Evolutionary conservation across 92 coral and sea anemone species (phyloP).

Genomic region (Blastomussa wellsi): DNA sequence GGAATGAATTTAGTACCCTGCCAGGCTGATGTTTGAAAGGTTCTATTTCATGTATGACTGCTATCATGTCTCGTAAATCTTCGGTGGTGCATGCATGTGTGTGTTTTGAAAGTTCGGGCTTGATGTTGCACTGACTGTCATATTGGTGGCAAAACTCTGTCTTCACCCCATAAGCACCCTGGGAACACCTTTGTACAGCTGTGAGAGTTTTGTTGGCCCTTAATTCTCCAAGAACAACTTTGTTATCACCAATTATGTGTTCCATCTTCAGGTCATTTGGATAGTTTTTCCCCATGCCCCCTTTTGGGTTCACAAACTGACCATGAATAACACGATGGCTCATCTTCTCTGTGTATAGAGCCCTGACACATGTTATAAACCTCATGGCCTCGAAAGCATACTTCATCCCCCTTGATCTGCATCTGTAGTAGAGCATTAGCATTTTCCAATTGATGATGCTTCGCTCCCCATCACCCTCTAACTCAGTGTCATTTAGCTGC

Average conservation of each 20-base stretch:
- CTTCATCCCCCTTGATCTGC: slow-evolving; percentile 40
- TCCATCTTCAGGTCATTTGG: slow-evolving; percentile 65
- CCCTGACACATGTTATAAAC: slow-evolving; percentile 42
- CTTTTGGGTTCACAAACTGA: slow-evolving; percentile 57
- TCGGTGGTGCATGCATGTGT: slow-evolving; percentile 68
- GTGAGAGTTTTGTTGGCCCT: slow-evolving; percentile 61
- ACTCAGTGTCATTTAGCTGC: slow-evolving; percentile 69
- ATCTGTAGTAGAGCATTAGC: slow-evolving; percentile 60
- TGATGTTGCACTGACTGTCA: slow-evolving; percentile 44
- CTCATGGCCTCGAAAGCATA: slow-evolving; percentile 66
- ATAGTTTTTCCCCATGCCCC: slow-evolving; percentile 52
- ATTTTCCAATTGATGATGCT: slow-evolving; percentile 64
- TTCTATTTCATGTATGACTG: slow-evolving; percentile 42
- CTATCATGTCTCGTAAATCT: slow-evolving; percentile 44
- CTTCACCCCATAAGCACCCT: slow-evolving; percentile 59
- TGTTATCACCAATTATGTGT: slow-evolving; percentile 31
- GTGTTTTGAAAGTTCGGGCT: slow-evolving; percentile 51
- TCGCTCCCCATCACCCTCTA: slow-evolving; percentile 61
- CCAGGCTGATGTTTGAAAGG: slow-evolving; percentile 14
- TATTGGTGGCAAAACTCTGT: slow-evolving; percentile 25
- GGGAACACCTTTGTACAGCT: slow-evolving; percentile 50
- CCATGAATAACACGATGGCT: slow-evolving; percentile 50
- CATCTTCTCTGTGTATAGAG: slow-evolving; percentile 51
- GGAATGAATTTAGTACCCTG: slow-evolving; percentile 29
- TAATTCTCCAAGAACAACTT: slow-evolving; percentile 33